phyloP scores from a whole-genome alignment of 2,113 vertebrate genomes.

The Hypocryptadius cinnamomeus region DNA sequence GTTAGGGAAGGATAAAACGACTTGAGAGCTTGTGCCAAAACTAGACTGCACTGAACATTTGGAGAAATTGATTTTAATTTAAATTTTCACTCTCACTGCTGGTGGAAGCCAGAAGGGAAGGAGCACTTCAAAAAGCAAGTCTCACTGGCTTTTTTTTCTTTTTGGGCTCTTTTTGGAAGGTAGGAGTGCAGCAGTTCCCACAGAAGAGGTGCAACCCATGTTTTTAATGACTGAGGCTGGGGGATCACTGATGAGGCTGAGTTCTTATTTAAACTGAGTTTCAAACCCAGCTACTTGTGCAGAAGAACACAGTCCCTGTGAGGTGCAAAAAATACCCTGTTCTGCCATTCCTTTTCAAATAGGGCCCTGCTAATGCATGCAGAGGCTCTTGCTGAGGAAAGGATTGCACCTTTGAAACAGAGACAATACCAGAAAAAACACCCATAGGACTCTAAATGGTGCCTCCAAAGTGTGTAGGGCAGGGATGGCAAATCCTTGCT shows the following conservation, averaged over 20 bases:
- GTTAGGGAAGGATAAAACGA: constrained; percentile 45
- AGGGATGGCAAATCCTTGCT: not conserved
- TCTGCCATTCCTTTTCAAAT: not conserved
- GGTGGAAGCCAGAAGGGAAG: constrained; percentile 49
- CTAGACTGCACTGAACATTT: constrained; percentile 49
- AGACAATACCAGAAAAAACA: not conserved
- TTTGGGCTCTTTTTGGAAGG: not conserved
- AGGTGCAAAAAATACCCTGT: not conserved
- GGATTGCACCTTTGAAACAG: not conserved
- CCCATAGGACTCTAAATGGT: not conserved
- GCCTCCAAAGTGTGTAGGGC: not conserved
- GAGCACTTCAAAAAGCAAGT: constrained; percentile 14
- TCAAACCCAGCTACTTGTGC: not conserved
- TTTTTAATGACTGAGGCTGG: not conserved
- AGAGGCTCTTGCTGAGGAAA: not conserved
- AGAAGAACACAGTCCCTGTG: not conserved
- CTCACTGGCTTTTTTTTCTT: not conserved
- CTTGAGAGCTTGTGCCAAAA: constrained; percentile 48
- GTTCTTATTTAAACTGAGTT: not conserved
- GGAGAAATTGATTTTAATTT: constrained; percentile 51
- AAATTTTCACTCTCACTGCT: constrained; percentile 39
- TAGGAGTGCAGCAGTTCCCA: not conserved
- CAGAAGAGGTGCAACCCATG: not conserved
- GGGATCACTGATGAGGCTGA: not conserved
- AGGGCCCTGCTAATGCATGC: not conserved